Evolutionary conservation across 2,888 invertebrate species (phyloP).

Genomic region (Melanotus villosus): DNA sequence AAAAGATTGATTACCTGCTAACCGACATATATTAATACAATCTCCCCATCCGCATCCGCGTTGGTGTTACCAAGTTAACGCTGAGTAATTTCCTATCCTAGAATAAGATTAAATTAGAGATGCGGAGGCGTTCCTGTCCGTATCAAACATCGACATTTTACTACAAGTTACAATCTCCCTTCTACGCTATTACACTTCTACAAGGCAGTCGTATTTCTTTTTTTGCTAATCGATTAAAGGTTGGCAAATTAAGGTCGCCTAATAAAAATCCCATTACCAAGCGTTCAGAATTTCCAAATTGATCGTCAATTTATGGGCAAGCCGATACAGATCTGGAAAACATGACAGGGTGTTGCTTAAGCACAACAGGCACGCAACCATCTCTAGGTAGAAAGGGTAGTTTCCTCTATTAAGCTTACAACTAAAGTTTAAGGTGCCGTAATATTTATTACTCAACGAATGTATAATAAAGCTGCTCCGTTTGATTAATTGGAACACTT

Average conservation of each 20-base stretch:
- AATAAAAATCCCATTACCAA: conserved; percentile 39
- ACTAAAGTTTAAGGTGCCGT: conserved; percentile 31
- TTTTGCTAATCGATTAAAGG: conserved; percentile 32
- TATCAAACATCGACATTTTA: conserved; percentile 4
- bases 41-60: conserved; percentile 13
- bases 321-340: conserved; percentile 34
- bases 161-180: conserved; percentile 4
- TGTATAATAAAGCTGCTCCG: conserved; percentile 25
- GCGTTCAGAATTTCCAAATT: conserved; percentile 33
- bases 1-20: conserved; percentile 27
- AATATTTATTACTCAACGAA: conserved; percentile 31
- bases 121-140: conserved; percentile 1
- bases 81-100: conserved; percentile 35
- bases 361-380: conserved; percentile 21
- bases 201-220: background rate
- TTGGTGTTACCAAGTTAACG: conserved; percentile 24
- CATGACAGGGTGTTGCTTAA: conserved; percentile 21
- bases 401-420: conserved; percentile 22
- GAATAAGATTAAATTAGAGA: conserved; percentile 40
- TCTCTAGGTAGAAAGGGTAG: conserved; percentile 20
- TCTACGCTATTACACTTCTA: background rate
- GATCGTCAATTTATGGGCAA: conserved; percentile 36
- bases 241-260: conserved; percentile 37
- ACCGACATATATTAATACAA: conserved; percentile 29
- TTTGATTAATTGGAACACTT: conserved; percentile 32